A percentile compares a stretch with the other conserved stretches of the same genome.
These are phyloP conservation scores for Myxocyprinus asiaticus DNA, from an alignment of 2,113 vertebrate species.

Conservation along the genomic window DNA sequence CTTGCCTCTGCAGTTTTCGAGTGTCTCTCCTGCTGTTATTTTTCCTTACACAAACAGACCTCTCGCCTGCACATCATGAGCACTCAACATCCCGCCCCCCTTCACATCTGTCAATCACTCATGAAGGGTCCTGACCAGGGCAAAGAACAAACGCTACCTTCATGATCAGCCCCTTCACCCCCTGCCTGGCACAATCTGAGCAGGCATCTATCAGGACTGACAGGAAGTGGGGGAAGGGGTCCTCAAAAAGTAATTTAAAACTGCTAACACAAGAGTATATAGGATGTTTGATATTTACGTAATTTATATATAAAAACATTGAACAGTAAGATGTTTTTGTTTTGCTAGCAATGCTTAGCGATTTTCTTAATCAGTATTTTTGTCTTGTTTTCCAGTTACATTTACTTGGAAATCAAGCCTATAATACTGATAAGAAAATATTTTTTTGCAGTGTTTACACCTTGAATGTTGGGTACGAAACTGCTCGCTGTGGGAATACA, in stretches of 20 bases:
- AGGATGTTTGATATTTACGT: not conserved
- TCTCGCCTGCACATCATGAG: conserved; percentile 35
- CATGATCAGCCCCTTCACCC: conserved; percentile 58
- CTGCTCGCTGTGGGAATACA: no score
- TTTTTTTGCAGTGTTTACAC: not conserved
- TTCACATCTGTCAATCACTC: conserved; percentile 67
- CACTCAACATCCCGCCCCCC: conserved; percentile 25
- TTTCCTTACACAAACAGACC: conserved; percentile 57
- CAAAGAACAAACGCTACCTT: conserved; percentile 73
- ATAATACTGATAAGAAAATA: no score
- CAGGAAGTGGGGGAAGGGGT: conserved; percentile 73
- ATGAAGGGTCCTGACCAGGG: conserved; percentile 60
- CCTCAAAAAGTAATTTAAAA: conserved; percentile 54
- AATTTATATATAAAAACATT: not conserved
- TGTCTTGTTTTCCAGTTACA: no score
- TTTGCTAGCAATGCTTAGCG: not conserved
- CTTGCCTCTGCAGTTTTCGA: not conserved
- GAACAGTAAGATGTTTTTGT: not conserved
- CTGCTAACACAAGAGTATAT: conserved; percentile 6
- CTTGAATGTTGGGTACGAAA: not conserved
- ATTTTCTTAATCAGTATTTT: no score
- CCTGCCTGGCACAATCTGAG: conserved; percentile 52
- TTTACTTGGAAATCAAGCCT: no score
- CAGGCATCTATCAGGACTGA: conserved; percentile 60
- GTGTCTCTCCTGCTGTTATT: conserved; percentile 40